phyloP scores from a whole-genome alignment of 2,888 invertebrate genomes.

The Nemoura dubitans region DNA sequence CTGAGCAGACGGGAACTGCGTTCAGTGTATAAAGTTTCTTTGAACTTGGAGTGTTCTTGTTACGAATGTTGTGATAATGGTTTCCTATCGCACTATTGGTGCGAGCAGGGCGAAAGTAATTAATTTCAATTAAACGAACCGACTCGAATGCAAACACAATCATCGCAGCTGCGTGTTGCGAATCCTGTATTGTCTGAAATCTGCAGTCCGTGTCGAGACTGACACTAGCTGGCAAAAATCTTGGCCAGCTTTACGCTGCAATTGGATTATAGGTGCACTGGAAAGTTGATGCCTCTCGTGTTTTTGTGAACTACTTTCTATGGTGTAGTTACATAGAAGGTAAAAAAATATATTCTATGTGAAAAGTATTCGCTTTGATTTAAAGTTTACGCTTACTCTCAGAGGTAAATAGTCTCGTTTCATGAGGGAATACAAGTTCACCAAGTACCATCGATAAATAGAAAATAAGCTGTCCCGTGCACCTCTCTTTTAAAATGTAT shows the following conservation, averaged over 20 bases:
- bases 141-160: slow-evolving; percentile 2
- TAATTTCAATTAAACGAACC: slow-evolving; percentile 3
- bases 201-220: background rate
- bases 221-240: background rate
- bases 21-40: background rate
- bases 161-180: background rate
- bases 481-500: too few species aligned
- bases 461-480: too few species aligned
- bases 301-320: too few species aligned
- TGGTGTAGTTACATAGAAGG: too few species aligned
- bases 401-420: too few species aligned
- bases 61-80: slow-evolving; percentile 7
- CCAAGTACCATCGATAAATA: too few species aligned
- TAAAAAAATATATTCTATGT: too few species aligned
- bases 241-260: background rate
- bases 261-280: background rate
- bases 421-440: too few species aligned
- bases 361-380: too few species aligned
- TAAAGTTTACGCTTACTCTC: too few species aligned
- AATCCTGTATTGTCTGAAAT: background rate
- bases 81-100: background rate
- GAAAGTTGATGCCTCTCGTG: too few species aligned
- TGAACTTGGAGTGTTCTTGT: background rate
- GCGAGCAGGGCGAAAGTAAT: background rate
- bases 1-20: background rate